These are phyloP conservation scores for Sphaerophoria taeniata DNA, from an alignment of 2,888 invertebrate genomes.

Conservation along the genomic window DNA sequence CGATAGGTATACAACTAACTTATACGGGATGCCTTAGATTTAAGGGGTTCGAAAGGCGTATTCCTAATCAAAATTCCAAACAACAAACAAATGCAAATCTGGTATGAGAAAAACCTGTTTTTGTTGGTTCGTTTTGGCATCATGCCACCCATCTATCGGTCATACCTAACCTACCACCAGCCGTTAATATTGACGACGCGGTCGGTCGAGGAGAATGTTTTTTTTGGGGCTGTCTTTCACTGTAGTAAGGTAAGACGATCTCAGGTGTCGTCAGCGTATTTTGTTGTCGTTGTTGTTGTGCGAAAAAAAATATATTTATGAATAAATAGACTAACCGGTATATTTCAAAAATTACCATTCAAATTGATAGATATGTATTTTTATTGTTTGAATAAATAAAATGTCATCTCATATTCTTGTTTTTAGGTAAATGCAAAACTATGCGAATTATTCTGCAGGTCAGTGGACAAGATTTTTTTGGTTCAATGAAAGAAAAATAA, in stretches of 20 bases:
- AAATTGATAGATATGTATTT: background rate
- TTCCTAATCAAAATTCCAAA: conserved; percentile 11
- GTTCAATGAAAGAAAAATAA: too few relatives aligned
- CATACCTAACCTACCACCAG: background rate
- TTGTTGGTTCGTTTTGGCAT: conserved; percentile 6
- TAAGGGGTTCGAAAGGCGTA: conserved; percentile 5
- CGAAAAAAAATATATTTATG: background rate
- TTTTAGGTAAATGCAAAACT: background rate
- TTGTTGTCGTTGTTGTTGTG: conserved; percentile 9
- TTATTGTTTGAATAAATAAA: conserved; percentile 14
- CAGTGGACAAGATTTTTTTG: too few relatives aligned
- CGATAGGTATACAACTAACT: background rate
- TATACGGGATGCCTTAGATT: conserved; percentile 12
- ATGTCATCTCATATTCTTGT: conserved; percentile 15
- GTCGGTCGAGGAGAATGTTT: background rate
- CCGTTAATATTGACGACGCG: background rate
- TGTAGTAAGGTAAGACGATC: background rate
- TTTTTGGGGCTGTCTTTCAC: background rate
- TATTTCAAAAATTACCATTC: background rate
- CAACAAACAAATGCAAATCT: conserved; percentile 29
- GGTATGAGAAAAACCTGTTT: conserved; percentile 15
- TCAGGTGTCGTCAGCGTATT: background rate
- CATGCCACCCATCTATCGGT: background rate
- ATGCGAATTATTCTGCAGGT: too few relatives aligned
- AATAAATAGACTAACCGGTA: conserved; percentile 20